Percentiles rank a stretch among this genome's conserved stretches.
Conservation (phyloP, 2,888 invertebrate species). For the Margaritifera margaritifera region DNA sequence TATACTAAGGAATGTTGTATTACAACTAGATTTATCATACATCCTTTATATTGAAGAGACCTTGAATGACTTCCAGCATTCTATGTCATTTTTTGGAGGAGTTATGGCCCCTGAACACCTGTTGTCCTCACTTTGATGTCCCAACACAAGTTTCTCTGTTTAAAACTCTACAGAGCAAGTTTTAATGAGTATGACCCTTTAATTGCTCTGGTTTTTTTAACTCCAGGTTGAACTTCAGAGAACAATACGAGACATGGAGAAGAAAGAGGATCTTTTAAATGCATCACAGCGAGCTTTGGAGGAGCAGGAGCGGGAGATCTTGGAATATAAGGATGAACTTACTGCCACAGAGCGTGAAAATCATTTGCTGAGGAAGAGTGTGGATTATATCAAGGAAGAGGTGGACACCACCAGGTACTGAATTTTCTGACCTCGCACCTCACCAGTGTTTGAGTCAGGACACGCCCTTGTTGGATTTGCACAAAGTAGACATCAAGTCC, state of each 20-base stretch:
- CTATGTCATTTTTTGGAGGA: too few species aligned
- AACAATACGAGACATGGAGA: slow-evolving; percentile 59
- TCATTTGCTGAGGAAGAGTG: slow-evolving; percentile 55
- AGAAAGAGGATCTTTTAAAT: slow-evolving; percentile 62
- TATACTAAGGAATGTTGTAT: too few species aligned
- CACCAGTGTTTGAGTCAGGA: background rate
- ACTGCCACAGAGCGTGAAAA: slow-evolving; percentile 64
- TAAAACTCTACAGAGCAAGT: background rate
- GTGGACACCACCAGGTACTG: slow-evolving; percentile 51
- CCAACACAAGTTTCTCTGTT: too few species aligned
- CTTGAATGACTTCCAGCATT: too few species aligned
- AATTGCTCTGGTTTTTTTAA: slow-evolving; percentile 1
- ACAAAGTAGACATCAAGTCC: too few species aligned
- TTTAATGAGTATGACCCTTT: background rate
- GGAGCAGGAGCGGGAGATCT: slow-evolving; percentile 62
- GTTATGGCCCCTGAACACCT: too few species aligned
- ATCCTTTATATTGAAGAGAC: too few species aligned
- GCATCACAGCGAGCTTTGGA: slow-evolving; percentile 60
- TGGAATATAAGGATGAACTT: slow-evolving; percentile 62
- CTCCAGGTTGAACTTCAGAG: slow-evolving; percentile 66
- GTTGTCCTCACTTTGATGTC: background rate
- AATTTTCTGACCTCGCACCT: background rate
- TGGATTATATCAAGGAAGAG: slow-evolving; percentile 57
- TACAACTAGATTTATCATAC: too few species aligned
- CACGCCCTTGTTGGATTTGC: background rate